A percentile compares a stretch with the other conserved stretches of the same genome.
Conservation (phyloP, 2,113 vertebrate genomes). For the Clarias batrachus region DNA sequence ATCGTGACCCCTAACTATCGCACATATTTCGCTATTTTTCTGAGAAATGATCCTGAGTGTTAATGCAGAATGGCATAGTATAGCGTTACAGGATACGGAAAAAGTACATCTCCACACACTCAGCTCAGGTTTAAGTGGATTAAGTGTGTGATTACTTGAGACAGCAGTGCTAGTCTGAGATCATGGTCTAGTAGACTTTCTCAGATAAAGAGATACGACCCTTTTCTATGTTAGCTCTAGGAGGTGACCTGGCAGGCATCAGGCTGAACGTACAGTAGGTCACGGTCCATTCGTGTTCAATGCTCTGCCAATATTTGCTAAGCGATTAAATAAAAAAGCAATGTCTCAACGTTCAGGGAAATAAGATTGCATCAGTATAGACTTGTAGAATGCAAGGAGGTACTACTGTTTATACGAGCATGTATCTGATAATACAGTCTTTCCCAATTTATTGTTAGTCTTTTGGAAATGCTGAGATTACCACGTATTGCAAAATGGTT, state of each 20-base stretch:
- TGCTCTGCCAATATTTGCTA: constrained; percentile 30
- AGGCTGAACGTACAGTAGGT: neutral
- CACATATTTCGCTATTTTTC: constrained; percentile 52
- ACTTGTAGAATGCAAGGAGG: neutral
- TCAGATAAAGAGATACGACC: too few relatives aligned
- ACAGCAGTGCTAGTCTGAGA: neutral
- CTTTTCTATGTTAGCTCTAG: too few relatives aligned
- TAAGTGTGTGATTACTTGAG: neutral
- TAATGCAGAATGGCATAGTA: constrained; percentile 65
- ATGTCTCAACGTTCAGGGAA: neutral
- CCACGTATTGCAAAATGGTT: neutral
- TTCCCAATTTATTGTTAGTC: neutral
- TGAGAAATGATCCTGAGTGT: constrained; percentile 52
- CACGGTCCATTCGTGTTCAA: neutral
- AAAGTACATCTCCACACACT: constrained; percentile 69
- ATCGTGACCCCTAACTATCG: neutral
- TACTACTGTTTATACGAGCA: neutral
- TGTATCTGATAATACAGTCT: neutral
- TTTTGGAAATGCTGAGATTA: neutral
- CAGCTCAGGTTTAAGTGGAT: constrained; percentile 62
- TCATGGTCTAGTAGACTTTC: too few relatives aligned
- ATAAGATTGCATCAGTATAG: neutral
- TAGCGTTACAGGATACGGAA: constrained; percentile 62
- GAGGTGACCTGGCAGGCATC: neutral
- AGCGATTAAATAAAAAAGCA: neutral